Conservation (phyloP, 2,113 vertebrate genomes). For the Hippoglossus stenolepis region DNA sequence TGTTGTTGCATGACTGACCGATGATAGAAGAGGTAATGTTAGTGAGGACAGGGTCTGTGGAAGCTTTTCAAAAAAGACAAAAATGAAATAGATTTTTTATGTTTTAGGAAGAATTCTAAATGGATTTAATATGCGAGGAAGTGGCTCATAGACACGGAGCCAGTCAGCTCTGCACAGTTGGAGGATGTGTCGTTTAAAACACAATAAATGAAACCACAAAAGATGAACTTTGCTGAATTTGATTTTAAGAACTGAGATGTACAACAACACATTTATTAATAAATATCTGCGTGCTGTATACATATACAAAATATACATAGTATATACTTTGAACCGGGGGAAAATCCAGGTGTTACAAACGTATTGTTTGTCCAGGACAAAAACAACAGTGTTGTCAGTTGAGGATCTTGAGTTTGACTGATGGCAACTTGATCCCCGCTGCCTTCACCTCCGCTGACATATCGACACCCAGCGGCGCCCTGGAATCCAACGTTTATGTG, state of each 20-base stretch:
- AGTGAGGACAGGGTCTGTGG: no score
- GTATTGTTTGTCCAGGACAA: neutral
- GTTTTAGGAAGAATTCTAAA: no score
- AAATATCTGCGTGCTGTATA: neutral
- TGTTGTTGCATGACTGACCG: no score
- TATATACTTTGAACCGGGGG: neutral
- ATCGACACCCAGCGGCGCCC: constrained; percentile 89
- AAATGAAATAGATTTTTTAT: no score
- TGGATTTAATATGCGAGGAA: no score
- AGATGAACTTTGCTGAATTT: neutral
- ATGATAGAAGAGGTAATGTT: no score
- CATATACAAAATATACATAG: neutral
- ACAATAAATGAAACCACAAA: neutral
- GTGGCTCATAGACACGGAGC: no score
- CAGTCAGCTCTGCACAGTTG: no score
- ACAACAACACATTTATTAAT: constrained; percentile 30
- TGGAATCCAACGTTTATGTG: constrained; percentile 54
- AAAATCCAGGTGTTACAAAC: neutral
- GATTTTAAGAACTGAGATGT: neutral
- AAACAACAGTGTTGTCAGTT: constrained; percentile 36
- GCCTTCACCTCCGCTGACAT: constrained; percentile 89
- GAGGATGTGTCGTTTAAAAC: no score
- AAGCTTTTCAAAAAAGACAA: no score
- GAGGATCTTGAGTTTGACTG: constrained; percentile 79
- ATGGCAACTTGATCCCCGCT: constrained; percentile 87